phyloP scores from a whole-genome alignment of 2,113 vertebrate genomes.

The Pelodiscus sinensis region DNA sequence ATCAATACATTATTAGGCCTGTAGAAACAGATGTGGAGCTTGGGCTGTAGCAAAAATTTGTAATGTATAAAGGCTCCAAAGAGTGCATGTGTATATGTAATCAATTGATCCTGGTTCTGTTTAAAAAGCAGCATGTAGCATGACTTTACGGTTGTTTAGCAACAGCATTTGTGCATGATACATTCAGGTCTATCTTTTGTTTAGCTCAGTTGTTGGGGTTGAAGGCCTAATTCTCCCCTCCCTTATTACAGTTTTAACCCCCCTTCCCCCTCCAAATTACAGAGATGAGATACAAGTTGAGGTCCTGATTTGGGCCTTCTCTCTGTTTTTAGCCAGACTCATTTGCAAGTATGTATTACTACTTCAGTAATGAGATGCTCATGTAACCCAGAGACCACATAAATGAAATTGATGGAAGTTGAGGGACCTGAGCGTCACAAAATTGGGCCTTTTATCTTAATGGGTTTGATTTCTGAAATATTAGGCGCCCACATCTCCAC shows the following conservation, averaged over 20 bases:
- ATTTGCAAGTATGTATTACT: background rate
- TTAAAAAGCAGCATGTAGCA: background rate
- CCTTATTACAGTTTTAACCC: background rate
- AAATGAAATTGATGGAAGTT: background rate
- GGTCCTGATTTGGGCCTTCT: background rate
- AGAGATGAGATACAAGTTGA: background rate
- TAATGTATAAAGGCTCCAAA: background rate
- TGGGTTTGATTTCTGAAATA: fast-evolving
- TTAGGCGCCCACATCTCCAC: background rate
- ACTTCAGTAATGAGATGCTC: background rate
- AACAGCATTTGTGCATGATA: background rate
- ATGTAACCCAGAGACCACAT: background rate
- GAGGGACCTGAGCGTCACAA: background rate
- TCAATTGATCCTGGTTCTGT: background rate
- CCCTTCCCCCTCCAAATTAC: background rate
- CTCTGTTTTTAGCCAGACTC: background rate
- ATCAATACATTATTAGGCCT: background rate
- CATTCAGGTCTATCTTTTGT: background rate
- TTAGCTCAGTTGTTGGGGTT: background rate
- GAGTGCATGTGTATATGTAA: background rate
- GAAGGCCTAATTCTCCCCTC: background rate
- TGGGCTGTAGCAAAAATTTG: background rate
- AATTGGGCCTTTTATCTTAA: background rate
- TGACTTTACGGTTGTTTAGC: background rate
- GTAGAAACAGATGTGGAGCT: background rate